Base-by-base conservation (phyloP, 2,113 vertebrate genomes). In the Dicaeum eximium region DNA sequence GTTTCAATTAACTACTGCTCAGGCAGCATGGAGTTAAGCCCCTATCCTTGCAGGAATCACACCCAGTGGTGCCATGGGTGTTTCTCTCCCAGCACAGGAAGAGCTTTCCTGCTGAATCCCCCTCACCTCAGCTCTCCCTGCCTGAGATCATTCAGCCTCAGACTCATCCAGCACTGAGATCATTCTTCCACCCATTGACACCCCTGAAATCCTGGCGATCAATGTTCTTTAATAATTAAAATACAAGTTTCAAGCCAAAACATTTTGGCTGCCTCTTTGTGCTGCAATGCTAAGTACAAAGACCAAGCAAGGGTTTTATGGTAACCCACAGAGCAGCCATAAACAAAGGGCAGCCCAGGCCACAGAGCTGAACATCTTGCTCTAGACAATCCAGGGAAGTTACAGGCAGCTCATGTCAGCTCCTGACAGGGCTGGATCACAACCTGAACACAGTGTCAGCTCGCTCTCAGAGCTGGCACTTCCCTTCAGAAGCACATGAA, bases 51-150 rank as follows among this genome's bases (percentile, higher is more conserved):
- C 24, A 90, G 50, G 33, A 62, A 62, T 27, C 35, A 11, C 1
- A 1, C 2, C 4, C 10, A 28, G 25, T 1, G 0, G 19, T 31
- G 37, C 1, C 1, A 1, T 0, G 6, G 9, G 2, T 74, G 7
- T 5, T 85, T 11, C 42, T 65, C 13, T 48, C 24, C 24, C 37
- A 88, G 48, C 25, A 69, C 16, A 28, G 35, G 27, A 50, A 58
- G 27, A 45, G 7, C 3, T 72, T 37, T 65, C 40, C 13, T 0
- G 3, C 25, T 1, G 3, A 65, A 21, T 13, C 9, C 18, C 2
- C 1, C 57, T 60, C 40, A 37, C 13, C 40, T 42, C 57, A 40
- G 47, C 38, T 60, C 4, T 0, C 20, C 37, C 37, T 85, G 40
- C 50, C 45, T 65, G 16, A 35, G 37, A n/a, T n/a, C n/a, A n/a